Evolutionary conservation across 2,888 invertebrate genomes (phyloP).

Genomic region (Troides oblongomaculatus): DNA sequence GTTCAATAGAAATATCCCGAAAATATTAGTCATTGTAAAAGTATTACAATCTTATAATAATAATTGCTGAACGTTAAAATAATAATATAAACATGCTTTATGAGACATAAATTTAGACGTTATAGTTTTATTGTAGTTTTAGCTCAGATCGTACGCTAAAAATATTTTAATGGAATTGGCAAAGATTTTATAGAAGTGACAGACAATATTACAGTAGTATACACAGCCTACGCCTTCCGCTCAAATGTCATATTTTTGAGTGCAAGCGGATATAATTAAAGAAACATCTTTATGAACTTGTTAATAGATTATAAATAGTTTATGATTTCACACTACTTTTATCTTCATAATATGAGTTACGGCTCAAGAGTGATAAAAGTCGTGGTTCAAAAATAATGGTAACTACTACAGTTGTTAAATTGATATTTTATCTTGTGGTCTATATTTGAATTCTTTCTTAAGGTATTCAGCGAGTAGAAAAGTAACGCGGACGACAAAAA

Average conservation of each 20-base stretch:
- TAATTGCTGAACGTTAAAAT: not conserved
- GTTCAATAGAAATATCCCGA: too few species aligned
- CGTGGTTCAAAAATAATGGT: too few species aligned
- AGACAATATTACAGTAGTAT: not conserved
- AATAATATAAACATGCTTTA: not conserved
- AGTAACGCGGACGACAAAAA: too few species aligned
- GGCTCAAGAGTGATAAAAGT: too few species aligned
- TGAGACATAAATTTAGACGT: not conserved
- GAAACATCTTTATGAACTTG: not conserved
- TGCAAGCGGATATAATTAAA: not conserved
- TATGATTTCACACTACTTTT: too few species aligned
- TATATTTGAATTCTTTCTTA: too few species aligned
- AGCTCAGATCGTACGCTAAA: not conserved
- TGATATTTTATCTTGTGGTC: too few species aligned
- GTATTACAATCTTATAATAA: not conserved
- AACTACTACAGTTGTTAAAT: too few species aligned
- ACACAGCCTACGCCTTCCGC: not conserved
- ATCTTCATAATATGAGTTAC: too few species aligned
- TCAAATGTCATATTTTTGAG: not conserved
- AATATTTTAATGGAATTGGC: slow-evolving; percentile 1
- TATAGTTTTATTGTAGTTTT: not conserved
- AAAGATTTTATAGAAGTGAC: not conserved
- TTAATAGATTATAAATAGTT: not conserved
- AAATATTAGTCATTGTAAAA: not conserved
- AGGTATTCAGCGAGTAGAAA: too few species aligned